Evolutionary conservation across 2,113 vertebrate species (phyloP).

Genomic region (Megaptera novaeangliae): DNA sequence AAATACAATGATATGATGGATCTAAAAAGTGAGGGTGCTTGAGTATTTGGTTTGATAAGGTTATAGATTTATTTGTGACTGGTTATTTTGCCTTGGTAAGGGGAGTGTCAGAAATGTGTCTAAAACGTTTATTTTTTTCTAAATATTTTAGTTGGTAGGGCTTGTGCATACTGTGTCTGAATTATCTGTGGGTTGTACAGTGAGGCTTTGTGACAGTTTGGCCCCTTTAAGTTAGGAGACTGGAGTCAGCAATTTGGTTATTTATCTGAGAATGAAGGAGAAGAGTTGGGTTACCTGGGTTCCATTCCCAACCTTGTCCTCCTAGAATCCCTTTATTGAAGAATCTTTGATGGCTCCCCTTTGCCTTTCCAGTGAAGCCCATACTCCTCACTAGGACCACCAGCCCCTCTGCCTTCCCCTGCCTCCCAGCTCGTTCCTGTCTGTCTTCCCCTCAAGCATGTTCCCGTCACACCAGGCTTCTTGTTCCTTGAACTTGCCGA

Average conservation of each 20-base stretch:
- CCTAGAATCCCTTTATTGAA: background rate
- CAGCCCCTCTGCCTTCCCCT: rapidly evolving
- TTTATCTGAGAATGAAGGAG: background rate
- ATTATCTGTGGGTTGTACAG: background rate
- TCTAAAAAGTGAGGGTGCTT: background rate
- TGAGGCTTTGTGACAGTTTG: background rate
- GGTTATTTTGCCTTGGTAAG: background rate
- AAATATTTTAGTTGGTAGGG: background rate
- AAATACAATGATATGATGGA: background rate
- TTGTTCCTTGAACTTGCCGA: background rate
- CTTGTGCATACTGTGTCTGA: background rate
- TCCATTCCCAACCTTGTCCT: background rate
- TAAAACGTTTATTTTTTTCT: background rate
- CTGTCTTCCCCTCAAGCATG: rapidly evolving
- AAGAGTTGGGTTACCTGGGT: background rate
- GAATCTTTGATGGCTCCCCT: background rate
- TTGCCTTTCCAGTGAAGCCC: background rate
- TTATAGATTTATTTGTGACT: background rate
- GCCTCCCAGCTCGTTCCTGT: background rate
- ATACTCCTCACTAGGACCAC: rapidly evolving
- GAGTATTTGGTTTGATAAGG: background rate
- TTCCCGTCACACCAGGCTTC: background rate
- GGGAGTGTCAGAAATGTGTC: background rate
- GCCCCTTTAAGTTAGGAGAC: background rate
- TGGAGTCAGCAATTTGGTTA: background rate